phyloP scores from a whole-genome alignment of 2,888 invertebrate genomes.

The Dysmachus trigonus region DNA sequence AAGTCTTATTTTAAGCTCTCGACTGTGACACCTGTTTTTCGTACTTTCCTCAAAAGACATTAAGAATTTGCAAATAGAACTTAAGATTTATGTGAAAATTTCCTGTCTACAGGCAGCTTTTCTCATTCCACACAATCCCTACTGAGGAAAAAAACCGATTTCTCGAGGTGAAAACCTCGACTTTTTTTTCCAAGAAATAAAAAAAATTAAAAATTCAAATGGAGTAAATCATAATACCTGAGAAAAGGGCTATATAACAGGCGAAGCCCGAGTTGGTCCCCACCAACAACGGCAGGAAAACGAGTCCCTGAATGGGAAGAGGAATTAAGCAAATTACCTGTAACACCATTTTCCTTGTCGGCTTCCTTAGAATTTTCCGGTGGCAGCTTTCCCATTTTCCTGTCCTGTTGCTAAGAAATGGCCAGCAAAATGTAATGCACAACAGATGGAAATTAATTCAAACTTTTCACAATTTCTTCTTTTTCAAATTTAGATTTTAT shows the following conservation, averaged over 20 bases:
- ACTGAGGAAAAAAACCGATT: not conserved
- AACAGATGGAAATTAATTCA: not conserved
- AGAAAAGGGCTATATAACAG: not conserved
- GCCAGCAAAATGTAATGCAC: not conserved
- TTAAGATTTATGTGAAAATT: not conserved
- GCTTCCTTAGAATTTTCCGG: conserved; percentile 1
- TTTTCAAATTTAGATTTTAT: not conserved
- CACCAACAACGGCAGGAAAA: not conserved
- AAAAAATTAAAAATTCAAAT: conserved; percentile 13
- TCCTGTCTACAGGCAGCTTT: not conserved
- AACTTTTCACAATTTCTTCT: not conserved
- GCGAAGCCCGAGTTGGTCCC: not conserved
- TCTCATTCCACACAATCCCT: not conserved
- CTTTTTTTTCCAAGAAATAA: not conserved
- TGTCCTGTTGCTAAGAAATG: not conserved
- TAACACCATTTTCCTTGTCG: conserved; percentile 30
- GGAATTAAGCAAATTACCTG: conserved; percentile 33
- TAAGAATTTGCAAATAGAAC: not conserved
- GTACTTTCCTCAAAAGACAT: not conserved
- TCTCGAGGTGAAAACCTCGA: not conserved
- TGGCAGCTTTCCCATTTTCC: conserved; percentile 8
- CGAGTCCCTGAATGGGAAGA: not conserved
- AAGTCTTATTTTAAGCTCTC: not conserved
- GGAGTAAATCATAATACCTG: not conserved
- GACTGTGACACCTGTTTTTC: not conserved